These are phyloP conservation scores for Drosophila chauvacae DNA, from an alignment of 1,140 invertebrate genomes.

Conservation along the genomic window DNA sequence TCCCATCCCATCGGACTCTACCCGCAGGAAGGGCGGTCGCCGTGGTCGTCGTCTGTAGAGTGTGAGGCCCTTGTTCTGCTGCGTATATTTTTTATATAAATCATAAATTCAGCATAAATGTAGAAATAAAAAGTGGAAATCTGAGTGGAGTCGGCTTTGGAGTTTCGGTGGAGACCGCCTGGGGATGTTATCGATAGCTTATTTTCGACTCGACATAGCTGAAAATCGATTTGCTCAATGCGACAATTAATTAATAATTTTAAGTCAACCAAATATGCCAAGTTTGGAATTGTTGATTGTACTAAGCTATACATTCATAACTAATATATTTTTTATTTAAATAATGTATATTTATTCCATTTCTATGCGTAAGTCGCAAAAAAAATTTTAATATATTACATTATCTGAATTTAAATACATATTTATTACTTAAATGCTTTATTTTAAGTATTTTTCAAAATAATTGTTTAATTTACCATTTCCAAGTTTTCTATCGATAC, in stretches of 20 bases:
- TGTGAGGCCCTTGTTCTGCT: conserved; percentile 3
- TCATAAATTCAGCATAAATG: conserved; percentile 58
- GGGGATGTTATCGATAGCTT: conserved; percentile 17
- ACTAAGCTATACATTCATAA: no score
- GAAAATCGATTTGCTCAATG: no score
- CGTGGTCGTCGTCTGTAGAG: conserved; percentile 98
- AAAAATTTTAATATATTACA: background rate
- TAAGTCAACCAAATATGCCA: no score
- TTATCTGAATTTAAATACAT: no score
- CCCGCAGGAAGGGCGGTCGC: conserved; percentile 99
- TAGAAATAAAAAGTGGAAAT: conserved; percentile 61
- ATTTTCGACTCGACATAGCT: background rate
- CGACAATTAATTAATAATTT: no score
- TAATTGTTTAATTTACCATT: background rate
- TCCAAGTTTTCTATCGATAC: background rate
- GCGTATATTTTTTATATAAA: conserved; percentile 56
- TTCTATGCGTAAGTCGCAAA: background rate
- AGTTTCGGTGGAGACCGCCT: background rate
- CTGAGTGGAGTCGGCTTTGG: conserved; percentile 10
- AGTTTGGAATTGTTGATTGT: no score
- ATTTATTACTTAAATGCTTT: no score
- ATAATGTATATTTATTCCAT: no score
- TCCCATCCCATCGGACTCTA: conserved; percentile 99
- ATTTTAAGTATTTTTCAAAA: background rate
- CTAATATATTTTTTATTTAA: no score